phyloP scores from a whole-genome alignment of 2,888 invertebrate species.

The Peribatodes rhomboidaria region DNA sequence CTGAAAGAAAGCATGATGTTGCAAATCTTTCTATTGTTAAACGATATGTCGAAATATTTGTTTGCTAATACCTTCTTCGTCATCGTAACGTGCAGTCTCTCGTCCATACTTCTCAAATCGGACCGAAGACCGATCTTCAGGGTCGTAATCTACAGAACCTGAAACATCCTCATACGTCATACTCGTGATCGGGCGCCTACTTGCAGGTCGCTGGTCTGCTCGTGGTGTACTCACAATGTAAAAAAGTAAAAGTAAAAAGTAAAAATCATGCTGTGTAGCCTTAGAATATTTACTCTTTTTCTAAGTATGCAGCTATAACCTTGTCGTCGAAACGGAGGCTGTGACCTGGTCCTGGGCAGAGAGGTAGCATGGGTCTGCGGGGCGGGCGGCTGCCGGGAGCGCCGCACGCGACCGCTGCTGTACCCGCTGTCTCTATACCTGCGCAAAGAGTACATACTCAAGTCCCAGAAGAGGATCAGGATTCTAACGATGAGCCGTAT shows the following conservation, averaged over 20 bases:
- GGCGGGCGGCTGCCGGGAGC: slow-evolving; percentile 47
- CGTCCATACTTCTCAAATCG: slow-evolving; percentile 44
- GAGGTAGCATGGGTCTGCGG: slow-evolving; percentile 46
- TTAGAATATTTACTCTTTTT: too few species aligned
- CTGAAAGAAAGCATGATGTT: slow-evolving; percentile 52
- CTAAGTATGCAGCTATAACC: slow-evolving; percentile 47
- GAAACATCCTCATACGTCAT: slow-evolving; percentile 31
- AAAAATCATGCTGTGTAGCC: too few species aligned
- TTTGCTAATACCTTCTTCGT: slow-evolving; percentile 61
- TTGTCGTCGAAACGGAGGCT: slow-evolving; percentile 62
- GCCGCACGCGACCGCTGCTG: slow-evolving; percentile 67
- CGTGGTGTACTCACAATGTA: too few species aligned
- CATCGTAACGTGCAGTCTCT: slow-evolving; percentile 61
- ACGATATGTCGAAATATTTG: neutral
- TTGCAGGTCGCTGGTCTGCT: too few species aligned
- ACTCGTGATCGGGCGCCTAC: too few species aligned
- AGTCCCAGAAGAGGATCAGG: too few species aligned
- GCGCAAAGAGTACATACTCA: too few species aligned
- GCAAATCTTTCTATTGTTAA: neutral
- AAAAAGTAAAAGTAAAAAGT: too few species aligned
- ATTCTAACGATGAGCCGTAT: too few species aligned
- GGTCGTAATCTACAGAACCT: slow-evolving; percentile 62
- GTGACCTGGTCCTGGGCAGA: slow-evolving; percentile 62
- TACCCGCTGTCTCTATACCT: slow-evolving; percentile 82
- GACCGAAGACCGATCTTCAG: slow-evolving; percentile 44